A percentile compares a stretch with the other conserved stretches of the same genome.
phyloP scores from a whole-genome alignment of 2,888 invertebrate genomes.

The Spilosoma lubricipeda region DNA sequence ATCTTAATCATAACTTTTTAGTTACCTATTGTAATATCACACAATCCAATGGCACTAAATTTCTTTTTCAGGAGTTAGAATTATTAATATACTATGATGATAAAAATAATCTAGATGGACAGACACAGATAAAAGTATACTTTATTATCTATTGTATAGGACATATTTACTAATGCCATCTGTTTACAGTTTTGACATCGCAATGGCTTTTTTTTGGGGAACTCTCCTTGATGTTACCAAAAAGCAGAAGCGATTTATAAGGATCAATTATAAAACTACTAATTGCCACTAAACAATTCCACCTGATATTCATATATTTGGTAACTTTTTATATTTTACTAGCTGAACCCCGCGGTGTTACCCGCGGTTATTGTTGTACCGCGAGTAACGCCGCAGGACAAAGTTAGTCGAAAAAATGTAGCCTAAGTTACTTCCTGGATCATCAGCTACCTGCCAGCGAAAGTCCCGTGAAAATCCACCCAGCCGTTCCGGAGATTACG shows the following conservation, averaged over 20 bases:
- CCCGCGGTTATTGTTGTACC: no score
- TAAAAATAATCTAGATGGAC: slow-evolving; percentile 8
- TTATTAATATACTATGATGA: slow-evolving; percentile 1
- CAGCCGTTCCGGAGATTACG: no score
- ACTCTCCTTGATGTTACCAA: background rate
- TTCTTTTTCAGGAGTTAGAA: background rate
- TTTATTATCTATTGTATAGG: slow-evolving; percentile 1
- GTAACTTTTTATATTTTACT: no score
- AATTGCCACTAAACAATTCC: background rate
- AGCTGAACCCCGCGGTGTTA: no score
- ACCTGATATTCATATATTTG: no score
- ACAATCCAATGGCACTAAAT: background rate
- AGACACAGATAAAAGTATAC: slow-evolving; percentile 5
- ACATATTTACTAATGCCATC: slow-evolving; percentile 4
- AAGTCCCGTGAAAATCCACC: no score
- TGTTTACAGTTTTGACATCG: background rate
- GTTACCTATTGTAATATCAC: background rate
- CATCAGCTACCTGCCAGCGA: no score
- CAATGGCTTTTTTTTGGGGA: background rate
- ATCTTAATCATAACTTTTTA: background rate
- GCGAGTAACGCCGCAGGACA: no score
- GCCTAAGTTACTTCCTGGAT: no score
- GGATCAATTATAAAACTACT: background rate
- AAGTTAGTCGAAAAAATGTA: no score
- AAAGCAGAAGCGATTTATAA: background rate